Evolutionary conservation across 2,113 vertebrate species (phyloP), one percentile per base, ranked within the genome.

Genomic region (Cercopithecus mona): DNA sequence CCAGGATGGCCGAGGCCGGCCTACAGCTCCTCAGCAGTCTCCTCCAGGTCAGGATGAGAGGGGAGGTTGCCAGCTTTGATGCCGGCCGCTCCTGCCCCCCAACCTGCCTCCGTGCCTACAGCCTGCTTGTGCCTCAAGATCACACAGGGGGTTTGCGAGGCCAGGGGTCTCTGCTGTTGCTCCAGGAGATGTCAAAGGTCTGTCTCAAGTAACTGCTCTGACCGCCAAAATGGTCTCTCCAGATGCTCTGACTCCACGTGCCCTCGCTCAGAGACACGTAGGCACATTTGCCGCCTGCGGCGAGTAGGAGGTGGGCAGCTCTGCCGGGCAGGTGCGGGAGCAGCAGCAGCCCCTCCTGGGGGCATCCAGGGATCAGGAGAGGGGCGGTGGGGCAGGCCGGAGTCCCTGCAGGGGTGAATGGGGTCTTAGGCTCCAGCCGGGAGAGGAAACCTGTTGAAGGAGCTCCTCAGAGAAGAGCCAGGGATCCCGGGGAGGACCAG

Each of bases 81-180:
- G 2, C 35, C 45, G 3, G 27, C 38, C 12, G 1, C 16, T 4
- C 11, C 64, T 0, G 2, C 35, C 66, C n/a, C 55, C 64, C 0
- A 7, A 14, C 2, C 30, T 12, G 35, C n/a, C 83, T 50, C 84
- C 22, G 32, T 18, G 22, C 79, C 78, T 22, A 7, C 16, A 80
- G 85, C 57, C 35, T 2, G 25, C 40, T 48, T 48, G 23, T 27
- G 23, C 57, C 22, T 27, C 73, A 4, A 25, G 40, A 27, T 12
- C 0, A 0, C 14, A 22, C 59, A 14, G 12, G 64, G 18, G 17
- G 70, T 43, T 8, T 30, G 6, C 35, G 7, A 86, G 75, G 8
- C 70, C 10, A 17, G 20, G 38, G 45, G 45, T 38, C 86, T 61
- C 84, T 0, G 12, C 13, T 0, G 7, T 35, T 48, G 40, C 25